Conservation (phyloP, 2,113 vertebrate species). For the Mystacornis crossleyi region DNA sequence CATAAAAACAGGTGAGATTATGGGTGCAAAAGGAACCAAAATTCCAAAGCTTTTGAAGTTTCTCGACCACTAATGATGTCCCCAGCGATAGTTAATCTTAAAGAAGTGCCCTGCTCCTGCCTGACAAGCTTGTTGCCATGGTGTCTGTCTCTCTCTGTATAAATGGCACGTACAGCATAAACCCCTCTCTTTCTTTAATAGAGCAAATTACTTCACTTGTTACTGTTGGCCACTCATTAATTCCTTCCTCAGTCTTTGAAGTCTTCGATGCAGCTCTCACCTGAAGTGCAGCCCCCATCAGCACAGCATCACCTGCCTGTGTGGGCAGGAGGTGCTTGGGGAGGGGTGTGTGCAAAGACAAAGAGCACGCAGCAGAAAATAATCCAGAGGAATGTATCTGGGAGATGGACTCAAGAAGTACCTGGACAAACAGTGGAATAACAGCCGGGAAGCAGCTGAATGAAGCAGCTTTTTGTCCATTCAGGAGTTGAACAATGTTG, state of each 20-base stretch:
- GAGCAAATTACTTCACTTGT: constrained; percentile 37
- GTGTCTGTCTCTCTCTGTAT: constrained; percentile 36
- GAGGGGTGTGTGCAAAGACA: background rate
- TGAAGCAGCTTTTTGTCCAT: background rate
- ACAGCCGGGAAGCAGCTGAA: background rate
- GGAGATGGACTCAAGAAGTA: background rate
- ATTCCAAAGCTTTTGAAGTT: constrained; percentile 25
- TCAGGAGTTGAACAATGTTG: background rate
- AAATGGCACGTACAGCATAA: constrained; percentile 4
- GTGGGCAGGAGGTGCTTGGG: background rate
- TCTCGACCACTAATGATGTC: constrained; percentile 42
- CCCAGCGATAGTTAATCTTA: background rate
- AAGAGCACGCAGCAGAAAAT: background rate
- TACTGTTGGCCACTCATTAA: constrained; percentile 8
- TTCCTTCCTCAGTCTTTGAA: background rate
- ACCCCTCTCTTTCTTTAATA: constrained; percentile 21
- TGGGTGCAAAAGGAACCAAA: background rate
- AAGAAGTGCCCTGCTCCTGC: constrained; percentile 27
- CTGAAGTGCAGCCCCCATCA: background rate
- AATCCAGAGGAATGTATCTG: fast-evolving
- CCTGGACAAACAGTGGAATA: background rate
- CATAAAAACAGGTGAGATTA: background rate
- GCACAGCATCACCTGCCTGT: background rate
- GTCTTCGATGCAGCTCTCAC: background rate
- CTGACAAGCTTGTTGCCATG: constrained; percentile 58